Evolutionary conservation across 2,888 invertebrate species (phyloP), one percentile per base, ranked within the genome.

Genomic region (Rhamnusium bicolor): DNA sequence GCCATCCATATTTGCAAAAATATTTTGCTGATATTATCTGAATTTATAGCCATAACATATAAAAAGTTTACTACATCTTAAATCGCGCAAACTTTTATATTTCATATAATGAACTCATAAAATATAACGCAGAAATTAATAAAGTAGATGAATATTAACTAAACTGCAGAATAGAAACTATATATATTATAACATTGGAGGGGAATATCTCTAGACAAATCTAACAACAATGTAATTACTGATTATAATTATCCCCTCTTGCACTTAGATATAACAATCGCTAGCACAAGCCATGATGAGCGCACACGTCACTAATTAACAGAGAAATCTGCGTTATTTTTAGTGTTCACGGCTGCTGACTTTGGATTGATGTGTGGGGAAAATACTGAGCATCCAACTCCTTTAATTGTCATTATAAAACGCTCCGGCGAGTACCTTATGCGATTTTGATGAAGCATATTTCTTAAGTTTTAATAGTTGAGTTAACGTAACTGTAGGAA

Each of bases 241-340:
- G 79, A 76, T 77, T 81, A 81, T 82, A 83, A 83, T 84, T 84
- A 82, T 79, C 81, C 79, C 79, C 76, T 71, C 81, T 72, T 68
- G 47, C 72, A 61, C 67, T 63, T 74, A 76, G 74, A 72, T 77
- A 75, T 79, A 83, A 83, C 82, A 81, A 84, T 82, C 76, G 78
- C 79, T 71, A 80, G 83, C 84, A 84, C 84, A 84, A 83, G 83
- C 84, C 82, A 83, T 81, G 81, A 79, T 80, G 79, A 77, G 76
- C 76, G 81, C 84, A 82, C 84, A 84, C 82, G 83, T 84, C 81
- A 81, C 83, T 85, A 85, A 85, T 85, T 85, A 86, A 81, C 83
- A 80, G 84, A 85, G 85, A 85, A 84, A 85, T 84, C 84, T 81
- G 81, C 84, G 84, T 85, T 85, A 86, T 85, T 86, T 81, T 81